These are phyloP conservation scores for Griposia aprilina DNA, from an alignment of 2,888 invertebrate genomes.

Conservation along the genomic window DNA sequence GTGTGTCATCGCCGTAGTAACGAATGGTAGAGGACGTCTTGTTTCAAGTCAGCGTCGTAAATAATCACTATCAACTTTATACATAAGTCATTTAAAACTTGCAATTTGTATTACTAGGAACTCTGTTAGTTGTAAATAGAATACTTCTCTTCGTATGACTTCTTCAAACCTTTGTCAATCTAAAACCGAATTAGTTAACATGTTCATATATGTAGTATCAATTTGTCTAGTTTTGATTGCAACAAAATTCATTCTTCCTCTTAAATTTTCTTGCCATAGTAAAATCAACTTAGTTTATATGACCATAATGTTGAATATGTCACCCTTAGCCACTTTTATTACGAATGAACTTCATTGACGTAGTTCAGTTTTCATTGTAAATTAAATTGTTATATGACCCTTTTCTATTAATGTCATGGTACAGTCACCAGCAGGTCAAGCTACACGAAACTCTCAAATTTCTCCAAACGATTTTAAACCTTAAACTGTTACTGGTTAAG, in stretches of 20 bases:
- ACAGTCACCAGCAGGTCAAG: too few species aligned
- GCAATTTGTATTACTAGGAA: neutral
- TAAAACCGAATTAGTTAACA: conserved; percentile 1
- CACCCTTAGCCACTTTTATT: neutral
- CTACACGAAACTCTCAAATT: too few species aligned
- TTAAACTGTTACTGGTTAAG: too few species aligned
- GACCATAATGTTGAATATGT: neutral
- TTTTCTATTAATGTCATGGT: conserved; percentile 2
- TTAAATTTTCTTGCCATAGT: neutral
- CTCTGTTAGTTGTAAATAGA: neutral
- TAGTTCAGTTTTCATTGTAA: neutral
- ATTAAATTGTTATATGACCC: conserved; percentile 9
- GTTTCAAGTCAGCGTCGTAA: neutral
- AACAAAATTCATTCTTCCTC: neutral
- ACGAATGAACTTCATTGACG: conserved; percentile 1
- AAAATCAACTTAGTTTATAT: conserved; percentile 2
- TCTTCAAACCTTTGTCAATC: neutral
- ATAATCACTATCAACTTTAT: neutral
- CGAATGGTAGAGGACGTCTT: conserved; percentile 32
- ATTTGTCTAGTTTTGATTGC: neutral
- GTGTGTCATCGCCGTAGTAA: conserved; percentile 29
- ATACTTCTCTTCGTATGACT: too few species aligned
- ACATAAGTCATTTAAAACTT: neutral
- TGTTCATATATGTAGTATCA: neutral
- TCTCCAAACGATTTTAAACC: too few species aligned